These are phyloP conservation scores for Aelia acuminata DNA, from an alignment of 2,888 invertebrate genomes.

Conservation along the genomic window DNA sequence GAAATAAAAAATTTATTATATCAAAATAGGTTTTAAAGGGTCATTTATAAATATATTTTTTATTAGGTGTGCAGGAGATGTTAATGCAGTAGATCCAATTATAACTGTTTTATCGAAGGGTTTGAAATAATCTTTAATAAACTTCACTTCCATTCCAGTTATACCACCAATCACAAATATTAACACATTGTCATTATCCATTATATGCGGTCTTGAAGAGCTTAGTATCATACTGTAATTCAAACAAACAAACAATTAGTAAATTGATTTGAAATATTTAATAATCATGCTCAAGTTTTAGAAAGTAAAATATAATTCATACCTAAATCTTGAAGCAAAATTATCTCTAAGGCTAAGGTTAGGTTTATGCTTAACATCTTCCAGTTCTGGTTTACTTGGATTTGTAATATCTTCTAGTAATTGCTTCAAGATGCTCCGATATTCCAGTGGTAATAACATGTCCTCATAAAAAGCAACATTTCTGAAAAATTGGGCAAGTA, in stretches of 20 bases:
- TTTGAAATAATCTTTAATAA: constrained; percentile 68
- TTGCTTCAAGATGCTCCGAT: constrained; percentile 73
- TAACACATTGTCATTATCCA: constrained; percentile 77
- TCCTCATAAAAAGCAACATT: constrained; percentile 66
- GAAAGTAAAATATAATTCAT: constrained; percentile 66
- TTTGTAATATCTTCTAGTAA: constrained; percentile 75
- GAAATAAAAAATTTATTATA: constrained; percentile 45
- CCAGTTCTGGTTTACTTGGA: constrained; percentile 74
- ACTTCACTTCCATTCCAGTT: constrained; percentile 75
- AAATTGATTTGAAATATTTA: no score
- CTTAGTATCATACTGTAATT: constrained; percentile 75
- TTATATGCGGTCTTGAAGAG: constrained; percentile 73
- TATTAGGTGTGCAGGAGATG: constrained; percentile 65
- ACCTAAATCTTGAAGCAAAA: constrained; percentile 78
- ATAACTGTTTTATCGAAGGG: constrained; percentile 65
- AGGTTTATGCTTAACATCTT: constrained; percentile 71
- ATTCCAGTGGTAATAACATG: constrained; percentile 68
- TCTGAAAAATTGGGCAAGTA: constrained; percentile 41
- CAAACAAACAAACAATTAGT: constrained; percentile 1
- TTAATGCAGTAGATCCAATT: constrained; percentile 66
- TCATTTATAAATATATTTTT: constrained; percentile 63
- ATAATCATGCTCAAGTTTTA: background rate
- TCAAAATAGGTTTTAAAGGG: constrained; percentile 60
- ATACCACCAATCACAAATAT: constrained; percentile 79
- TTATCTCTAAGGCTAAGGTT: constrained; percentile 65